phyloP scores from a whole-genome alignment of 2,113 vertebrate species.

The Mustelus asterias region DNA sequence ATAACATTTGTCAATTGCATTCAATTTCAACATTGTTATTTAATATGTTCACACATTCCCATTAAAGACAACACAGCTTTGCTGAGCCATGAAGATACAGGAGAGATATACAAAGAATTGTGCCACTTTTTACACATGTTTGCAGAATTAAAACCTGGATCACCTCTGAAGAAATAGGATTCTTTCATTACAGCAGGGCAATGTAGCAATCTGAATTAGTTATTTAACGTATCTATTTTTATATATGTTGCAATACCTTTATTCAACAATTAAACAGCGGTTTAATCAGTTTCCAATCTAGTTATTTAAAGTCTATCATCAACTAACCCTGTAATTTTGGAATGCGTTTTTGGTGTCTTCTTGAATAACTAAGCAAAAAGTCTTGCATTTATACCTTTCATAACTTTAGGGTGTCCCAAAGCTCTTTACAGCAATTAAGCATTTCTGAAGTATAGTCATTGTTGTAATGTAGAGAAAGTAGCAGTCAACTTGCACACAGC shows the following conservation, averaged over 20 bases:
- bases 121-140: neutral
- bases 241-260: neutral
- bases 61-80: neutral
- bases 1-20: slow-evolving; percentile 8
- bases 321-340: neutral
- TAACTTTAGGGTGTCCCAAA: neutral
- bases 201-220: neutral
- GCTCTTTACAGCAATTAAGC: too few species aligned
- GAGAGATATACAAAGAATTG: neutral
- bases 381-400: neutral
- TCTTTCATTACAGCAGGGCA: neutral
- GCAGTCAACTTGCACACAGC: too few species aligned
- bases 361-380: neutral
- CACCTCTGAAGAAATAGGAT: neutral
- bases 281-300: neutral
- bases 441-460: too few species aligned
- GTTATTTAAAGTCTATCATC: neutral
- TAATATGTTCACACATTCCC: neutral
- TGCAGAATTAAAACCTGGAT: too few species aligned
- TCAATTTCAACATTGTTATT: neutral
- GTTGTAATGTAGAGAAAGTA: too few species aligned
- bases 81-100: neutral
- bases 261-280: neutral
- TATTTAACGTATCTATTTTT: neutral
- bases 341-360: neutral